These are phyloP conservation scores for Pseudomugil tenellus DNA, from an alignment of 2,797 vertebrate species.

Conservation along the genomic window DNA sequence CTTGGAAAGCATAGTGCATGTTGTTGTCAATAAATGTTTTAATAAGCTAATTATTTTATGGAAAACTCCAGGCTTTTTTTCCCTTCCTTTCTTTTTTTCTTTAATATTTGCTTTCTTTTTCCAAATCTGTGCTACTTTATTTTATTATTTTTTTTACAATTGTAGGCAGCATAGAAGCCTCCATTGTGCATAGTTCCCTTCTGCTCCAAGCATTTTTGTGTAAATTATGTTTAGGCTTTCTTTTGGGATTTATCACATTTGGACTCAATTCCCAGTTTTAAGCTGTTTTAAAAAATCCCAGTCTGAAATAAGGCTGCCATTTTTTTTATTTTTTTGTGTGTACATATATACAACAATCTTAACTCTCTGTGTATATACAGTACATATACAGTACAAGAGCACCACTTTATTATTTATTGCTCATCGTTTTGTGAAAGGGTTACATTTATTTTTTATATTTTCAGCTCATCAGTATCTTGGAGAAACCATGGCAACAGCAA, in stretches of 20 bases:
- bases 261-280: conserved; percentile 65
- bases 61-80: conserved; percentile 50
- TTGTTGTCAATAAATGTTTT: conserved; percentile 77
- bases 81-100: conserved; percentile 47
- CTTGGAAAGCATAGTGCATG: conserved; percentile 80
- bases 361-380: conserved; percentile 83
- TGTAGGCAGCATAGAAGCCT: conserved; percentile 45
- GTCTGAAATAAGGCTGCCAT: conserved; percentile 70
- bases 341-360: conserved; percentile 80
- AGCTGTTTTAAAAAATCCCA: conserved; percentile 61
- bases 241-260: conserved; percentile 60
- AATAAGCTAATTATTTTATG: conserved; percentile 81
- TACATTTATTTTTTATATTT: conserved; percentile 87
- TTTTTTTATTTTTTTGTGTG: conserved; percentile 53
- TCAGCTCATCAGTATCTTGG: conserved; percentile 75
- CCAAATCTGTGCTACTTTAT: conserved; percentile 59
- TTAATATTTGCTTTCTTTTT: conserved; percentile 66
- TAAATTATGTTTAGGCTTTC: conserved; percentile 74
- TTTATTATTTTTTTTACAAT: conserved; percentile 46
- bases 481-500: conserved; percentile 62
- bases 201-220: conserved; percentile 60
- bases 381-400: conserved; percentile 83
- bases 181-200: conserved; percentile 56
- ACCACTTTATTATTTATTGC: conserved; percentile 86
- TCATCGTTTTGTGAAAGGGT: conserved; percentile 86